These are phyloP conservation scores for Caloenas nicobarica DNA, from an alignment of 2,113 vertebrate species.

Conservation along the genomic window DNA sequence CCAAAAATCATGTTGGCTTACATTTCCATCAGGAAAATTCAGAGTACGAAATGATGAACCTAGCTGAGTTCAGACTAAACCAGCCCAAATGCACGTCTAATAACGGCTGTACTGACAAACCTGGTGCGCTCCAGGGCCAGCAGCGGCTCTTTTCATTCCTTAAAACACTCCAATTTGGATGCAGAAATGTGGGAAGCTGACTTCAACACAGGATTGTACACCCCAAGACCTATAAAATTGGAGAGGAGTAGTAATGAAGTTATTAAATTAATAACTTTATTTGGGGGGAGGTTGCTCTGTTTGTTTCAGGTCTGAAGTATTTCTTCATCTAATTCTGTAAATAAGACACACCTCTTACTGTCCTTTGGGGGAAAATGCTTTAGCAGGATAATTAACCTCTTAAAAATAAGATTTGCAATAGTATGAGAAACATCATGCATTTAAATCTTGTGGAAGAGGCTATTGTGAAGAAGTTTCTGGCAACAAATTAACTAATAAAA, in stretches of 20 bases:
- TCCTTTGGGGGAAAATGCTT: background rate
- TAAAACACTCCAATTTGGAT: slow-evolving; percentile 74
- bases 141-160: slow-evolving; percentile 59
- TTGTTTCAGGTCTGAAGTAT: background rate
- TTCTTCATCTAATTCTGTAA: background rate
- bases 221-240: slow-evolving; percentile 63
- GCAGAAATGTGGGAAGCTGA: slow-evolving; percentile 58
- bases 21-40: background rate
- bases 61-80: background rate
- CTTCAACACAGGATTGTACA: slow-evolving; percentile 70
- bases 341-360: background rate
- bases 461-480: background rate
- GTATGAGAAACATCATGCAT: background rate
- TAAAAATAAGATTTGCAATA: background rate
- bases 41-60: background rate
- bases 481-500: background rate
- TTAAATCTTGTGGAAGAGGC: background rate
- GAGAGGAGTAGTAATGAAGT: slow-evolving; percentile 8
- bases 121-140: slow-evolving; percentile 78
- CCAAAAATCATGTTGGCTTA: background rate
- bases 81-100: background rate
- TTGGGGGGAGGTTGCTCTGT: background rate
- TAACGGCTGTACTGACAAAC: slow-evolving; percentile 56
- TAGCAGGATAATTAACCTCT: background rate
- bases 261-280: background rate